A percentile compares a stretch with the other conserved stretches of the same genome.
These are phyloP conservation scores for Trematocara zebra DNA, from an alignment of 2,113 vertebrate species.

Conservation along the genomic window DNA sequence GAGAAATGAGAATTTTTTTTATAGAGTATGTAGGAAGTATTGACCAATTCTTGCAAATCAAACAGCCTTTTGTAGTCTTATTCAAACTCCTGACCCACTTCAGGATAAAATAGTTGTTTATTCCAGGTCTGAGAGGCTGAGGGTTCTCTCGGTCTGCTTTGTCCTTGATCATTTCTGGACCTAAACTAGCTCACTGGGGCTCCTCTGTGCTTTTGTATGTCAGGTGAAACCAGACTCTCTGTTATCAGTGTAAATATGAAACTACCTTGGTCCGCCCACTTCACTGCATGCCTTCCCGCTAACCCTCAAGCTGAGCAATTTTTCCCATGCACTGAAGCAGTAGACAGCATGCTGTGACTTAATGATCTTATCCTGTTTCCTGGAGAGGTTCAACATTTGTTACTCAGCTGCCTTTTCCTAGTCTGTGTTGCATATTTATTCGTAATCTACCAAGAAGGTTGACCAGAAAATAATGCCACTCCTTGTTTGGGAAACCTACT, in stretches of 20 bases:
- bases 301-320: slow-evolving; percentile 6
- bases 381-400: background rate
- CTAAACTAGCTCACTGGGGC: slow-evolving; percentile 9
- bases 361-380: background rate
- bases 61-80: background rate
- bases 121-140: slow-evolving; percentile 7
- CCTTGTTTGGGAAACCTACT: background rate
- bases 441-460: background rate
- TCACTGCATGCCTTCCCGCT: background rate
- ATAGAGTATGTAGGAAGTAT: slow-evolving; percentile 2
- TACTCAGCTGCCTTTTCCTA: background rate
- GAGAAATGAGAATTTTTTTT: background rate
- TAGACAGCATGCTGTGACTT: slow-evolving; percentile 1
- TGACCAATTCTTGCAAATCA: background rate
- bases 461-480: background rate
- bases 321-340: background rate
- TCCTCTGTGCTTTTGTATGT: slow-evolving; percentile 10
- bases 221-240: background rate
- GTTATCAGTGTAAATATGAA: slow-evolving; percentile 30
- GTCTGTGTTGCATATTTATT: background rate
- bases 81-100: slow-evolving; percentile 16
- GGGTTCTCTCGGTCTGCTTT: slow-evolving; percentile 12
- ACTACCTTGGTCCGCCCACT: slow-evolving; percentile 3
- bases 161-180: slow-evolving; percentile 7
- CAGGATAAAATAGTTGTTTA: background rate